Conservation (phyloP, 2,888 invertebrate genomes). For the Abscondita cerata region DNA sequence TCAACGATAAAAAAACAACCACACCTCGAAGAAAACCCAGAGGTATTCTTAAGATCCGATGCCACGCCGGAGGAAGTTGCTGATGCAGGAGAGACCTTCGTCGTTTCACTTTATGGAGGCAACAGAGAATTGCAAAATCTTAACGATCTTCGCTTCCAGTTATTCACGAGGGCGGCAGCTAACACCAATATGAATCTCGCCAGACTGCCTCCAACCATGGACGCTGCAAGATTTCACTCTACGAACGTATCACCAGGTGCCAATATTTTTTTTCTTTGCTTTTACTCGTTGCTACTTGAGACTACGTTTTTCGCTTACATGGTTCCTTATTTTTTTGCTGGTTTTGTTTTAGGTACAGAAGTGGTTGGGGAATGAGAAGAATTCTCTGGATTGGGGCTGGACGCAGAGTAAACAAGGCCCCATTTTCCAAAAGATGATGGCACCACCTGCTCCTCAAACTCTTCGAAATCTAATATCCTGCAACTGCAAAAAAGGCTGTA, state of each 20-base stretch:
- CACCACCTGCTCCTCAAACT: too few species aligned
- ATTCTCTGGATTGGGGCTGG: too few species aligned
- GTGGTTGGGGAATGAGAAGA: neutral
- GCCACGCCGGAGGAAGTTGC: neutral
- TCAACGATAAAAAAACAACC: neutral
- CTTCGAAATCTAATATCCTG: too few species aligned
- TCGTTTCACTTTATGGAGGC: neutral
- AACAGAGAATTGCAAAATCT: neutral
- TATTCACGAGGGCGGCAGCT: too few species aligned
- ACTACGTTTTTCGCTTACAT: neutral
- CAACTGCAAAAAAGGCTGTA: too few species aligned
- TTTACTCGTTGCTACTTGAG: neutral
- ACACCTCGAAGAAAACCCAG: neutral
- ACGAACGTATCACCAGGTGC: neutral
- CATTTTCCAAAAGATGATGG: too few species aligned
- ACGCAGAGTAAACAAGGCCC: too few species aligned
- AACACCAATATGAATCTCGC: too few species aligned
- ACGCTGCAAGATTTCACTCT: conserved; percentile 2
- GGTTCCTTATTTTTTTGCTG: neutral
- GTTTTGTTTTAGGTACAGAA: neutral
- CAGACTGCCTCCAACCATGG: conserved; percentile 23
- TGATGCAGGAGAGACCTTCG: neutral
- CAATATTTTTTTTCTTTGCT: too few species aligned
- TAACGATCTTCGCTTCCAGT: too few species aligned
- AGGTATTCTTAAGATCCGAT: neutral